A percentile compares a stretch with the other conserved stretches of the same genome.
Conservation (phyloP, 1,140 invertebrate species). For the Yoshiicerus persimilis region DNA sequence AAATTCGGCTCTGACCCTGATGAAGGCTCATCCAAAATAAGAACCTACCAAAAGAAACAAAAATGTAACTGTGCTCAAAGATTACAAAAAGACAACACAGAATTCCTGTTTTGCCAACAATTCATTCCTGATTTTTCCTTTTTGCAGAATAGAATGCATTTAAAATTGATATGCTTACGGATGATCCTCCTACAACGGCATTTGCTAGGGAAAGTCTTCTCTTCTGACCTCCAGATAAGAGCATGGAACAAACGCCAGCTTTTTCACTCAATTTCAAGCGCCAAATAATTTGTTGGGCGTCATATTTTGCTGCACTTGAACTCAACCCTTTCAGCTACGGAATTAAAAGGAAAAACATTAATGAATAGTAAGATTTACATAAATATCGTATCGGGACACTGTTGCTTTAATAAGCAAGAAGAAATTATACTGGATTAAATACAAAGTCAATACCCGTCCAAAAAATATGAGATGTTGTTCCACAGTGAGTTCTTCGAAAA, state of each 20-base stretch:
- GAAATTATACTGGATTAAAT: background rate
- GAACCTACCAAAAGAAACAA: too few species aligned
- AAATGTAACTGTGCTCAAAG: too few species aligned
- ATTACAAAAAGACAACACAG: too few species aligned
- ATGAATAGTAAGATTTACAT: too few species aligned
- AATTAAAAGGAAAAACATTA: background rate
- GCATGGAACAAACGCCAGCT: slow-evolving; percentile 57
- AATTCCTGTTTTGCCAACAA: too few species aligned
- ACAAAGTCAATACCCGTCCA: slow-evolving; percentile 60
- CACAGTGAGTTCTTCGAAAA: slow-evolving; percentile 61
- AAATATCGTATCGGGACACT: too few species aligned
- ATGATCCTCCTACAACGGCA: slow-evolving; percentile 68
- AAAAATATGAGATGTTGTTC: slow-evolving; percentile 63
- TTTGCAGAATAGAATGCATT: too few species aligned
- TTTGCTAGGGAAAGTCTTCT: slow-evolving; percentile 81
- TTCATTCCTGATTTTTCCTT: too few species aligned
- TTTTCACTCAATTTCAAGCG: background rate
- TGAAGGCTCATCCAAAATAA: too few species aligned
- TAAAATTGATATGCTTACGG: too few species aligned
- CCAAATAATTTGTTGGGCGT: background rate
- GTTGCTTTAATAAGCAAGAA: too few species aligned
- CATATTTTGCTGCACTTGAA: background rate
- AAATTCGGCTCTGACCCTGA: too few species aligned
- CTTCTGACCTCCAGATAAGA: slow-evolving; percentile 82
- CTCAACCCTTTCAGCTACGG: background rate